A percentile compares a stretch with the other conserved stretches of the same genome.
These are phyloP conservation scores for Physocephala rufipes DNA, from an alignment of 2,888 invertebrate species.

Conservation along the genomic window DNA sequence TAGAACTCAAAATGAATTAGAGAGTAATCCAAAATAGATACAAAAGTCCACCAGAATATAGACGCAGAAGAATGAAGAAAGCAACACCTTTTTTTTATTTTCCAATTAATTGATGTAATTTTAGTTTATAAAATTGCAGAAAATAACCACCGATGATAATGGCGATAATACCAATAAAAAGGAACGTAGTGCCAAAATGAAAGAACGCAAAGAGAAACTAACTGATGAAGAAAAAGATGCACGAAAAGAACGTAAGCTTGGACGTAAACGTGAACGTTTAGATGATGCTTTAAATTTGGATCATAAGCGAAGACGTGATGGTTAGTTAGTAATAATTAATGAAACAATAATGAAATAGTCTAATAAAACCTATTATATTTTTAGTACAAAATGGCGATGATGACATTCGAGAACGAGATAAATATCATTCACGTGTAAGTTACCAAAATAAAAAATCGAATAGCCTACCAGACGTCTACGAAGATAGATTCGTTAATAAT, in stretches of 20 bases:
- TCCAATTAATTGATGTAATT: conserved; percentile 14
- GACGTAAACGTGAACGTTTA: conserved; percentile 80
- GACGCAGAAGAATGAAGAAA: background rate
- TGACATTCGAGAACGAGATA: conserved; percentile 77
- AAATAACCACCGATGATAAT: conserved; percentile 57
- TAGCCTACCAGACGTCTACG: no score
- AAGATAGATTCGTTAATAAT: conserved; percentile 11
- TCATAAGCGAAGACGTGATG: conserved; percentile 82
- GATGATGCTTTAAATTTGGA: conserved; percentile 76
- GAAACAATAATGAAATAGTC: background rate
- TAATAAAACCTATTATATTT: conserved; percentile 32
- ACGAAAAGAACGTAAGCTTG: conserved; percentile 82
- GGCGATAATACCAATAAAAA: conserved; percentile 65
- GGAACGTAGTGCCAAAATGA: conserved; percentile 67
- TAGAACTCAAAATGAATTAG: background rate
- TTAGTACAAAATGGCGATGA: conserved; percentile 78
- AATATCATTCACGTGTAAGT: conserved; percentile 79
- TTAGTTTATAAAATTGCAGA: conserved; percentile 57
- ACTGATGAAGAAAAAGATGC: conserved; percentile 83
- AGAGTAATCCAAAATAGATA: background rate
- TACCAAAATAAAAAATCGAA: background rate
- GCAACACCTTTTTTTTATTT: background rate
- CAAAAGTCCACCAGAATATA: background rate
- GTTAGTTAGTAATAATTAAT: conserved; percentile 65
- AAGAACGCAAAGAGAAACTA: conserved; percentile 72